Base-by-base conservation (phyloP, 2,113 vertebrate species). In the Synodontis membranacea region DNA sequence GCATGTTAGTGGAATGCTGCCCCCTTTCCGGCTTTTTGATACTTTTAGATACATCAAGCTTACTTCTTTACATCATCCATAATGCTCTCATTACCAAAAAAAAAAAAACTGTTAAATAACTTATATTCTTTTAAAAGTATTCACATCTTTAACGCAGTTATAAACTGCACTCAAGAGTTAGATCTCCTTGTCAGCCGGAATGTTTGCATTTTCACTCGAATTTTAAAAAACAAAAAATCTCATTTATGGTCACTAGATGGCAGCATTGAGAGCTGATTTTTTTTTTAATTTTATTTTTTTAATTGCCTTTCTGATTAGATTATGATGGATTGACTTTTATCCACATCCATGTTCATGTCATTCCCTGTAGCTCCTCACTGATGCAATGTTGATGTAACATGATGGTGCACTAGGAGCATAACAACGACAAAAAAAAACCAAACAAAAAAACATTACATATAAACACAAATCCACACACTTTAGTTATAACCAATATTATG, bases 201-300 rank as follows among this genome's bases (percentile, higher is more conserved):
- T 19, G 12, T 58, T 70, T n/a, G 14, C 46, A n/a, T n/a, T 86
- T 72, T 37, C 28, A 23, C 2, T 5, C 11, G 19, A 34, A 37
- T 85, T 60, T n/a, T n/a, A n/a, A n/a, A n/a, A n/a, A n/a, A n/a
- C 14, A 9, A 28, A 50, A 79, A 37, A 23, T 62, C n/a, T 4
- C 19, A 64, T 5, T 7, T 80, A 2, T 25, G 23, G 15, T 15
- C 85, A 74, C 62, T 82, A 86, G 85, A 82, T 86, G 85, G 85
- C 66, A 86, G 85, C 64, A 72, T 74, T 66, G 79, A 74, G 52
- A 60, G 39, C 31, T 10, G 28, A 54, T 62, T 28, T 64, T 14
- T 46, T 23, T 44, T 6, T 37, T 70, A 10, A 1, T 70, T 70
- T 70, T 39, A 21, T 64, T 39, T 42, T 37, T 37, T 8, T 52